These are phyloP conservation scores for Falco berigora DNA, from an alignment of 2,797 vertebrate species.

Conservation along the genomic window DNA sequence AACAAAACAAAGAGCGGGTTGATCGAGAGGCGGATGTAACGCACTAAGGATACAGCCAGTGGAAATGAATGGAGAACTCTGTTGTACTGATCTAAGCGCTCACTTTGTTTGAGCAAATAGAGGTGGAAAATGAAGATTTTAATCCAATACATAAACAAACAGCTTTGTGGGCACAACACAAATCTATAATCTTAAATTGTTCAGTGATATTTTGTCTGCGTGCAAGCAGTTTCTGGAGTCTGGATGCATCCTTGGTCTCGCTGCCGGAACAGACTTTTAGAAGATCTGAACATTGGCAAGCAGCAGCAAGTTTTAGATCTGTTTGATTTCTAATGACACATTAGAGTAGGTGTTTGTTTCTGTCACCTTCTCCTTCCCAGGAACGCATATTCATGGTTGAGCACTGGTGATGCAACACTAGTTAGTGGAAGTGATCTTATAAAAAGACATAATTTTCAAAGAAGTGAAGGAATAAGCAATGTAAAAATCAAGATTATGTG, in stretches of 20 bases:
- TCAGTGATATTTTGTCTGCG: neutral
- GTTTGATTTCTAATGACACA: slow-evolving; percentile 66
- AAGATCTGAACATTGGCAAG: slow-evolving; percentile 46
- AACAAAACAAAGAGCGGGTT: neutral
- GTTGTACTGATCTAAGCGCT: neutral
- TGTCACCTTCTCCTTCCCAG: slow-evolving; percentile 43
- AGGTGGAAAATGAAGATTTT: neutral
- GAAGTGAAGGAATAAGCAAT: neutral
- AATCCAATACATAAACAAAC: slow-evolving; percentile 23
- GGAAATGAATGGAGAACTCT: slow-evolving; percentile 1
- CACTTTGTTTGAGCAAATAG: neutral
- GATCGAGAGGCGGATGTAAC: neutral
- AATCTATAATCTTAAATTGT: neutral
- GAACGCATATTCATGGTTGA: neutral
- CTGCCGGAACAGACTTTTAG: neutral
- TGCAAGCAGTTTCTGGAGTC: neutral
- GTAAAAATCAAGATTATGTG: neutral
- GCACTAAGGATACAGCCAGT: neutral
- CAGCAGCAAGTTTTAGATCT: slow-evolving; percentile 44
- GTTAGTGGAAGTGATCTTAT: slow-evolving; percentile 26
- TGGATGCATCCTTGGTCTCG: neutral
- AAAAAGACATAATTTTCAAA: slow-evolving; percentile 12
- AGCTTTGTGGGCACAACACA: neutral
- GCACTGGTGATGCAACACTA: slow-evolving; percentile 13
- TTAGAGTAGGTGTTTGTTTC: slow-evolving; percentile 59